phyloP scores from a whole-genome alignment of 1,140 invertebrate genomes.

The Copidosoma floridanum region DNA sequence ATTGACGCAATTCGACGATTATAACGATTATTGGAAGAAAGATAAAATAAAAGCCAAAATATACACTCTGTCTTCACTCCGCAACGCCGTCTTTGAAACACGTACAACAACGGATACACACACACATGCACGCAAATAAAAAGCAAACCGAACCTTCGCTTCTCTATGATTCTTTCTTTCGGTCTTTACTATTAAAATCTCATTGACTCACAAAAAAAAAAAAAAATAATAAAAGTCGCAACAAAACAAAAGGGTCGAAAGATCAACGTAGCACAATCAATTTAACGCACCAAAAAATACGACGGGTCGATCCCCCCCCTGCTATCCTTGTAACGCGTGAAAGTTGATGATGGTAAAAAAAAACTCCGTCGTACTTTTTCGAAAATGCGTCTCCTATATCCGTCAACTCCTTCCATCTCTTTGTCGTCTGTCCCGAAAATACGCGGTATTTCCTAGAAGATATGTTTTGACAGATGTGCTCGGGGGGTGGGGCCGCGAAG shows the following conservation, averaged over 20 bases:
- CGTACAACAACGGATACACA: no score
- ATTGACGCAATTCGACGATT: constrained; percentile 15
- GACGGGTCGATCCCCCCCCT: not conserved
- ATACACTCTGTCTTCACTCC: constrained; percentile 7
- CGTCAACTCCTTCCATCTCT: not conserved
- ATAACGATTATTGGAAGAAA: no score
- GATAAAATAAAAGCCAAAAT: constrained; percentile 25
- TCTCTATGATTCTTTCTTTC: no score
- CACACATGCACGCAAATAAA: not conserved
- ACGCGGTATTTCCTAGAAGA: constrained; percentile 21
- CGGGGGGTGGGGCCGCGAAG: constrained; percentile 3
- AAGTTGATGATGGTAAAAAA: no score
- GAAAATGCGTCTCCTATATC: not conserved
- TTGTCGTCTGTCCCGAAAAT: constrained; percentile 7
- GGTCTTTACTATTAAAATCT: no score
- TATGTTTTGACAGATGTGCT: constrained; percentile 27
- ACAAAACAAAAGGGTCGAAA: not conserved
- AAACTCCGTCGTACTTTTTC: no score
- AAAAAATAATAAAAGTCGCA: not conserved
- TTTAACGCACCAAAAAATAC: not conserved
- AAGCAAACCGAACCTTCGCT: constrained; percentile 2
- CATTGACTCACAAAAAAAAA: not conserved
- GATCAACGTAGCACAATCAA: not conserved
- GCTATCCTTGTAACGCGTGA: no score
- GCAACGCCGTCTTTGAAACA: not conserved